phyloP scores from a whole-genome alignment of 2,797 vertebrate species.

The Helicolenus hilgendorfi region DNA sequence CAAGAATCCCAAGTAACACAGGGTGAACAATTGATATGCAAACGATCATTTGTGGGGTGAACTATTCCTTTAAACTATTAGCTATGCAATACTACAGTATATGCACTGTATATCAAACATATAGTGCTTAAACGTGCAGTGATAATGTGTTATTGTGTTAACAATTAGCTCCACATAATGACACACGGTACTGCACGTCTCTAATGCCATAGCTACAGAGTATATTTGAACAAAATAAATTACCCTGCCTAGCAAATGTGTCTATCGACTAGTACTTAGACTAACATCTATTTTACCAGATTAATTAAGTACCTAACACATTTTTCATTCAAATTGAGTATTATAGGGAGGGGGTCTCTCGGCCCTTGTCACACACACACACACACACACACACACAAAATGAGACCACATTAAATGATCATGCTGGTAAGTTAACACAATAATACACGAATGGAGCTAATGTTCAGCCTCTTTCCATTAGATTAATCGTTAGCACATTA shows the following conservation, averaged over 20 bases:
- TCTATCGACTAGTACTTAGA: background rate
- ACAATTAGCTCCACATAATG: background rate
- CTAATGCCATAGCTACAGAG: background rate
- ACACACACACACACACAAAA: background rate
- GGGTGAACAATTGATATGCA: background rate
- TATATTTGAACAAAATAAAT: background rate
- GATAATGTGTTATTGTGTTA: background rate
- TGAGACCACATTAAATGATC: background rate
- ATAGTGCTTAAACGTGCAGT: background rate
- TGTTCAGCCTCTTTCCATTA: background rate
- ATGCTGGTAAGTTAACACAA: slow-evolving; percentile 15
- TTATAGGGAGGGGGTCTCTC: background rate
- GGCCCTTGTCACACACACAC: background rate
- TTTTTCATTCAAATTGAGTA: slow-evolving; percentile 19
- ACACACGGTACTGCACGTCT: background rate
- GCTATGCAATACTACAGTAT: no score
- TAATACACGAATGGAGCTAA: background rate
- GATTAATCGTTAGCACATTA: slow-evolving; percentile 31
- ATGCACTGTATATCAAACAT: background rate
- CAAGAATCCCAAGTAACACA: no score
- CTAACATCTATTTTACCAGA: background rate
- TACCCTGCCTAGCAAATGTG: background rate
- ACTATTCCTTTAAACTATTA: background rate
- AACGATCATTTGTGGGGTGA: background rate
- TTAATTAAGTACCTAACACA: background rate